Conservation (phyloP, 2,113 vertebrate genomes). For the Eudyptes chrysolophus region DNA sequence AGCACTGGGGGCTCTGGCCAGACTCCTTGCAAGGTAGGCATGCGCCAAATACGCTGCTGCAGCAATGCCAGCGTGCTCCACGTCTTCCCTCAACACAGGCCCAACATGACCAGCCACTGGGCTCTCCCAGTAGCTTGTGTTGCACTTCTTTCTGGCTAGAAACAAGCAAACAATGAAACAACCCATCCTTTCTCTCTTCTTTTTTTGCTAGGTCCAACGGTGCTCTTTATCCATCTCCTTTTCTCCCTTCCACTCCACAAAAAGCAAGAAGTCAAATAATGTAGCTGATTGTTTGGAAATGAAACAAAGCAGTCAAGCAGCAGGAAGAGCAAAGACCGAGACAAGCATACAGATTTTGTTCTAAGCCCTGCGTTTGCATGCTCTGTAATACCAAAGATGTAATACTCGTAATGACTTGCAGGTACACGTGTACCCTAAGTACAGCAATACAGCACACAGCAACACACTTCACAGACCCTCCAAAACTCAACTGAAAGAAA, state of each 20-base stretch:
- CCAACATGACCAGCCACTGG: neutral
- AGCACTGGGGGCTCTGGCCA: neutral
- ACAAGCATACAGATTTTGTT: neutral
- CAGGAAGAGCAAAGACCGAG: neutral
- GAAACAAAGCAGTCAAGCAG: neutral
- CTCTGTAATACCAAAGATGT: neutral
- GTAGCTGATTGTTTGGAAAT: neutral
- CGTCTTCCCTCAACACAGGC: neutral
- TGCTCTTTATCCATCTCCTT: neutral
- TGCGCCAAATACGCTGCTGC: neutral
- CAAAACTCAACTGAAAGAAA: neutral
- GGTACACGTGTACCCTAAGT: fast-evolving
- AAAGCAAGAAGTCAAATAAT: neutral
- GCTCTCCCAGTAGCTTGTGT: neutral
- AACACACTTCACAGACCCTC: neutral
- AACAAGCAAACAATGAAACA: neutral
- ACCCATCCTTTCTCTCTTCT: fast-evolving
- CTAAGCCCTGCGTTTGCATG: neutral
- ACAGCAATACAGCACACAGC: neutral
- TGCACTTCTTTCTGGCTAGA: neutral
- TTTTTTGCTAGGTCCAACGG: neutral
- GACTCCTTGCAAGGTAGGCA: neutral
- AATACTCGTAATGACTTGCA: neutral
- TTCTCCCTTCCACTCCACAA: neutral
- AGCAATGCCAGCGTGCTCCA: fast-evolving